Evolutionary conservation across 2,888 invertebrate species (phyloP).

Genomic region (Baronia brevicornis): DNA sequence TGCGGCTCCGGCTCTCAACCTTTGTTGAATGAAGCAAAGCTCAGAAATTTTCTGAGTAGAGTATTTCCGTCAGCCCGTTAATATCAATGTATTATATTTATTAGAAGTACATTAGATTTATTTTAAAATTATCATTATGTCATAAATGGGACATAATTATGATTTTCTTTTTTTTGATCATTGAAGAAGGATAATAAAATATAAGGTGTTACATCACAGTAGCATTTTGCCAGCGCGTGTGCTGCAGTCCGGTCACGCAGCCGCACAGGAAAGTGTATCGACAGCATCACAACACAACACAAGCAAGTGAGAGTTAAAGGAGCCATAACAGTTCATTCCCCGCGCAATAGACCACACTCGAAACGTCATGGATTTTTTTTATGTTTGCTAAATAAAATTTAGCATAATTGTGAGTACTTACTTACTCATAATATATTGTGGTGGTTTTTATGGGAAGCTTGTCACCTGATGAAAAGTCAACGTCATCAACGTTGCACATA

Average conservation of each 20-base stretch:
- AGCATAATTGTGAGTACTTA: too few relatives aligned
- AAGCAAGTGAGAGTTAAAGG: constrained; percentile 58
- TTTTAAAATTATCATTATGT: too few relatives aligned
- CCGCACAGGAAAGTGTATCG: constrained; percentile 61
- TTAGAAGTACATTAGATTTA: too few relatives aligned
- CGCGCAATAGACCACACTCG: constrained; percentile 23
- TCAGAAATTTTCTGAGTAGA: too few relatives aligned
- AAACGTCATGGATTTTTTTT: constrained; percentile 10
- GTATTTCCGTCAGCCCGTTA: too few relatives aligned
- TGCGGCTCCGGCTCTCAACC: too few relatives aligned
- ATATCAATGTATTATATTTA: too few relatives aligned
- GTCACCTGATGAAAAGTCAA: too few relatives aligned
- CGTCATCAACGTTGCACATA: too few relatives aligned
- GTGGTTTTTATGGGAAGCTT: too few relatives aligned
- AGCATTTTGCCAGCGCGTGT: constrained; percentile 30
- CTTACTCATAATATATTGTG: too few relatives aligned
- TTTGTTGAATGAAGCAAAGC: too few relatives aligned
- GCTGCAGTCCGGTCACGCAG: constrained; percentile 55
- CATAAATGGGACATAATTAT: background rate
- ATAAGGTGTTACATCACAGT: constrained; percentile 50
- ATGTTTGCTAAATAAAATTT: constrained; percentile 9
- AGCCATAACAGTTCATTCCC: constrained; percentile 61
- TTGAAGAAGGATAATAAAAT: constrained; percentile 46
- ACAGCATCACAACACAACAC: constrained; percentile 62
- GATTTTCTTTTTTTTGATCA: constrained; percentile 2